These are phyloP conservation scores for Bombus confusus DNA, from an alignment of 1,140 invertebrate genomes.

Conservation along the genomic window DNA sequence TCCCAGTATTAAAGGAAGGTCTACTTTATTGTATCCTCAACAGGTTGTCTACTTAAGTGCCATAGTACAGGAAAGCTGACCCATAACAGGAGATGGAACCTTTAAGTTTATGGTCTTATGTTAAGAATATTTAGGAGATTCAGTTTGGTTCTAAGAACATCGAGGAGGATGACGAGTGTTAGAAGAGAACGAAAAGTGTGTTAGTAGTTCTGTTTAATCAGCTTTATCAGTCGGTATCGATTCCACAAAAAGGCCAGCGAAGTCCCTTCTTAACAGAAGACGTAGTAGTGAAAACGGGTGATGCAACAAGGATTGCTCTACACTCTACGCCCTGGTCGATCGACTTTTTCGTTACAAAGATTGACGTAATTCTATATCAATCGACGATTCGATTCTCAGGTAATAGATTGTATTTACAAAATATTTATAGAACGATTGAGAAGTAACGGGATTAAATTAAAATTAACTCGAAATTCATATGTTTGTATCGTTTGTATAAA, in stretches of 20 bases:
- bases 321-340: background rate
- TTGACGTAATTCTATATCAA: background rate
- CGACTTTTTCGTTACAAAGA: too few relatives aligned
- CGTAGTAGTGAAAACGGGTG: conserved; percentile 43
- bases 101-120: too few relatives aligned
- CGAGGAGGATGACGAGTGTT: too few relatives aligned
- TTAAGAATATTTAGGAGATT: background rate
- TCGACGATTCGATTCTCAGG: background rate
- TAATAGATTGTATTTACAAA: background rate
- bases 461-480: too few relatives aligned
- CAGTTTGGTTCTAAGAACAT: background rate
- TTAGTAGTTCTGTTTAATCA: conserved; percentile 14
- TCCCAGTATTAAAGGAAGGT: too few relatives aligned
- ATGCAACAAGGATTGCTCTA: conserved; percentile 15
- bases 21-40: too few relatives aligned
- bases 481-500: too few relatives aligned
- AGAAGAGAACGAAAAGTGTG: background rate
- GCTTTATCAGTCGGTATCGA: conserved; percentile 48
- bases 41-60: too few relatives aligned
- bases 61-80: too few relatives aligned
- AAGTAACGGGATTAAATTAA: too few relatives aligned
- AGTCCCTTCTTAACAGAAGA: conserved; percentile 43
- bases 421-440: background rate
- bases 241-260: conserved; percentile 42
- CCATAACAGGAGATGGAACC: too few relatives aligned